Conservation (phyloP, 2,113 vertebrate genomes). For the Terrapene triunguis region DNA sequence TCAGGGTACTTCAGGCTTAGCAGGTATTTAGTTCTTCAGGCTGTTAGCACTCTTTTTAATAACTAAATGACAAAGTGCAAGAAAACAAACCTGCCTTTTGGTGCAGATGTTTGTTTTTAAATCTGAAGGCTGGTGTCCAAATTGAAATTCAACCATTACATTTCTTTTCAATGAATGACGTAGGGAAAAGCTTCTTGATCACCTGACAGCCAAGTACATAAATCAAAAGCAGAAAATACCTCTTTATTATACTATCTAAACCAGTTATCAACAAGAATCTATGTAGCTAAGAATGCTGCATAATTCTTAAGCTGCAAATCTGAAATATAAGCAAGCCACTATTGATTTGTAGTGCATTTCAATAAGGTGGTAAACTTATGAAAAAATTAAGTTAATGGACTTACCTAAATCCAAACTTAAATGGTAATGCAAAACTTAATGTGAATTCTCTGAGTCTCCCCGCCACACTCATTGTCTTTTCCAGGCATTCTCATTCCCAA, state of each 20-base stretch:
- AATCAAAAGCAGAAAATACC: neutral
- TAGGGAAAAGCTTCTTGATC: neutral
- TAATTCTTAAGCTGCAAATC: rapidly evolving
- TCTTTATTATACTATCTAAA: neutral
- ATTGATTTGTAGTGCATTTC: neutral
- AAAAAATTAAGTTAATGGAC: neutral
- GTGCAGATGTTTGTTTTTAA: neutral
- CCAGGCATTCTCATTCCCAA: neutral
- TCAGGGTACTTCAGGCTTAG: neutral
- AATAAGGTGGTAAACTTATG: neutral
- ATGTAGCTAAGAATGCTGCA: rapidly evolving
- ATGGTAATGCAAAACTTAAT: neutral
- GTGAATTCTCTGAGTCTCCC: neutral
- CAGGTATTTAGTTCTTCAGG: neutral
- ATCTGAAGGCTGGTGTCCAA: neutral
- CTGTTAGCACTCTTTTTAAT: rapidly evolving
- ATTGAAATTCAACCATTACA: neutral
- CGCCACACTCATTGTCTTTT: neutral
- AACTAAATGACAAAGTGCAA: neutral
- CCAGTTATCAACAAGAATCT: neutral
- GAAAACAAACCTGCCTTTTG: neutral
- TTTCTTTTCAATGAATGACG: neutral
- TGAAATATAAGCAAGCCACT: neutral
- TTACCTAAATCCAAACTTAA: neutral
- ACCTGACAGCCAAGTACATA: neutral